phyloP scores from a whole-genome alignment of 2,113 vertebrate species.

The Pedetes capensis region DNA sequence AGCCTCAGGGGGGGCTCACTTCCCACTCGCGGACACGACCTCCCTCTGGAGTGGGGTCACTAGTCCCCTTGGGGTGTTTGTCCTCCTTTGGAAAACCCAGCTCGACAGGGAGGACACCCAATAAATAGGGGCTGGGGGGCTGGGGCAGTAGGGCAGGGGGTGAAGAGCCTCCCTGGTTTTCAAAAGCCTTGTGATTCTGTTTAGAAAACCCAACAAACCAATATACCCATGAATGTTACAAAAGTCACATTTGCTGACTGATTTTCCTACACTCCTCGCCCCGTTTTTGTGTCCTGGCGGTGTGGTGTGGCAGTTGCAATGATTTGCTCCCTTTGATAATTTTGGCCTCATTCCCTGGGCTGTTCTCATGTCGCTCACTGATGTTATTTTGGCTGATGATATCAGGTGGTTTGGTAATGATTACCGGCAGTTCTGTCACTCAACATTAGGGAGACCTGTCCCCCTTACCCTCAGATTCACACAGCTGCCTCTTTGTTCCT shows the following conservation, averaged over 20 bases:
- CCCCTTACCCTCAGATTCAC: neutral
- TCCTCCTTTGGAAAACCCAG: constrained; percentile 61
- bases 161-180: constrained; percentile 53
- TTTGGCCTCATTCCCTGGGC: constrained; percentile 61
- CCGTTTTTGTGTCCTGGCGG: constrained; percentile 38
- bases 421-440: constrained; percentile 27
- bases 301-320: neutral
- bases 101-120: neutral
- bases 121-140: constrained; percentile 36
- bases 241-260: constrained; percentile 52
- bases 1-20: constrained; percentile 44
- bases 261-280: neutral
- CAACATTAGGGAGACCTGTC: neutral
- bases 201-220: neutral
- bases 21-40: neutral
- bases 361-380: constrained; percentile 52
- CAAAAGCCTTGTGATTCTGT: constrained; percentile 58
- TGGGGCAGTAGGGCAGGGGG: neutral
- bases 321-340: constrained; percentile 60
- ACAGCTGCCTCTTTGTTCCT: neutral
- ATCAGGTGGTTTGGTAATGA: constrained; percentile 58
- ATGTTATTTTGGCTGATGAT: constrained; percentile 65
- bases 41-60: constrained; percentile 64
- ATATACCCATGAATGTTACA: constrained; percentile 34
- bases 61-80: constrained; percentile 65